Conservation (phyloP, 2,888 invertebrate species). For the Calliopum simillimum region DNA sequence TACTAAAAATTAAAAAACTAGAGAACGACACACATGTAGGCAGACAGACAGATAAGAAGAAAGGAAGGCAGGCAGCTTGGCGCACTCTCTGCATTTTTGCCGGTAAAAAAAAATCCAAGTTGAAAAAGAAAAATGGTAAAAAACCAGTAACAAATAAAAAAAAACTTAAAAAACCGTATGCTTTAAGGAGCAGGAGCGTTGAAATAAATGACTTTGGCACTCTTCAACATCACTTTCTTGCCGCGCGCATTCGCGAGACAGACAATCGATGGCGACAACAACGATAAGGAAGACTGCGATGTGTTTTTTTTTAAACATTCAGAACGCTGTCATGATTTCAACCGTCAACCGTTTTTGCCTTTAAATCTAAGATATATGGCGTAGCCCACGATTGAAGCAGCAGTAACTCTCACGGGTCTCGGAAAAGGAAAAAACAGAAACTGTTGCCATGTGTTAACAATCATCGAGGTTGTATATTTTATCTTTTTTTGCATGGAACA, state of each 20-base stretch:
- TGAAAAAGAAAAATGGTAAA: too few relatives aligned
- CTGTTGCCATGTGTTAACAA: slow-evolving; percentile 23
- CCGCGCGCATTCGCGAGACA: not conserved
- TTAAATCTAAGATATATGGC: not conserved
- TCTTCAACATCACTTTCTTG: slow-evolving; percentile 20
- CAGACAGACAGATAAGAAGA: not conserved
- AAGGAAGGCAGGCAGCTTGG: slow-evolving; percentile 14
- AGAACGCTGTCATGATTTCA: too few relatives aligned
- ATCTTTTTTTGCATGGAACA: not conserved
- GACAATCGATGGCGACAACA: not conserved
- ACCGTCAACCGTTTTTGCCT: too few relatives aligned
- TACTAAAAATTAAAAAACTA: too few relatives aligned
- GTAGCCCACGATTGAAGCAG: not conserved
- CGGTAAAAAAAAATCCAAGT: too few relatives aligned
- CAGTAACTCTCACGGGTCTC: not conserved
- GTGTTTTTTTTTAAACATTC: not conserved
- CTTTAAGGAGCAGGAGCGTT: slow-evolving; percentile 31
- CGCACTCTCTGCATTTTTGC: slow-evolving; percentile 12
- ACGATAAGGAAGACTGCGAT: not conserved
- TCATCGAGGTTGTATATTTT: slow-evolving; percentile 10
- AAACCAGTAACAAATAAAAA: not conserved
- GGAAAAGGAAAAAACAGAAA: not conserved
- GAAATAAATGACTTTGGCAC: slow-evolving; percentile 32
- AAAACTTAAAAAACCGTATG: not conserved
- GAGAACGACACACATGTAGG: not conserved